phyloP scores from a whole-genome alignment of 2,797 vertebrate genomes.

The Brachyrhaphis roseni region DNA sequence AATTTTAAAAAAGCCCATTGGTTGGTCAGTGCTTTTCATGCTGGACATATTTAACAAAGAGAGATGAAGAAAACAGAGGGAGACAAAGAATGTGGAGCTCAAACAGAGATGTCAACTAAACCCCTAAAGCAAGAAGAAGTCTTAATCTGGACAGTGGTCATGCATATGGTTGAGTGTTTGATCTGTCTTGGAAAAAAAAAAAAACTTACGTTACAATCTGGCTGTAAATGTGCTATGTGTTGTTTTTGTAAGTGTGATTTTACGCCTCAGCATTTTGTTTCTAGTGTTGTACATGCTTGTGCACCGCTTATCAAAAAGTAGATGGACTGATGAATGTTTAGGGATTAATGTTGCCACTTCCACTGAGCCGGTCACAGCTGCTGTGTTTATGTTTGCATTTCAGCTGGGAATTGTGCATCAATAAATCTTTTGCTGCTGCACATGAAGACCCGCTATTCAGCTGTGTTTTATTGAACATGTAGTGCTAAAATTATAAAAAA shows the following conservation, averaged over 20 bases:
- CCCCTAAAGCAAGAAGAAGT: conserved; percentile 54
- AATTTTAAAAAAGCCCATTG: background rate
- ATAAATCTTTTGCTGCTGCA: background rate
- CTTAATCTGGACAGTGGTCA: conserved; percentile 72
- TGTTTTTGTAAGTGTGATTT: background rate
- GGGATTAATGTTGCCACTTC: conserved; percentile 18
- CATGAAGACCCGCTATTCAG: background rate
- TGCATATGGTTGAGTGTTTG: conserved; percentile 65
- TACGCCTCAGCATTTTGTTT: background rate
- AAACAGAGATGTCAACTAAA: conserved; percentile 66
- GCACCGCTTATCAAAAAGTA: conserved; percentile 8
- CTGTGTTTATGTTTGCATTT: conserved; percentile 36
- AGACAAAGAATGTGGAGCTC: conserved; percentile 65
- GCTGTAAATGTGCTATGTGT: background rate
- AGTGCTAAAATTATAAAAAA: background rate
- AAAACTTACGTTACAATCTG: conserved; percentile 41
- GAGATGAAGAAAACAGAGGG: conserved; percentile 51
- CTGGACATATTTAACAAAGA: conserved; percentile 39
- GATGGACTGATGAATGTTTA: conserved; percentile 39
- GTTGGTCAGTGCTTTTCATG: conserved; percentile 67
- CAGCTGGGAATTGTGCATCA: conserved; percentile 1
- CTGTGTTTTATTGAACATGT: background rate
- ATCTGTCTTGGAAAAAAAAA: conserved; percentile 41
- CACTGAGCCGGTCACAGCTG: conserved; percentile 24
- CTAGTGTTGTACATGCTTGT: conserved; percentile 5